Conservation (phyloP, 2,888 invertebrate genomes). For the Clitarchus hookeri region DNA sequence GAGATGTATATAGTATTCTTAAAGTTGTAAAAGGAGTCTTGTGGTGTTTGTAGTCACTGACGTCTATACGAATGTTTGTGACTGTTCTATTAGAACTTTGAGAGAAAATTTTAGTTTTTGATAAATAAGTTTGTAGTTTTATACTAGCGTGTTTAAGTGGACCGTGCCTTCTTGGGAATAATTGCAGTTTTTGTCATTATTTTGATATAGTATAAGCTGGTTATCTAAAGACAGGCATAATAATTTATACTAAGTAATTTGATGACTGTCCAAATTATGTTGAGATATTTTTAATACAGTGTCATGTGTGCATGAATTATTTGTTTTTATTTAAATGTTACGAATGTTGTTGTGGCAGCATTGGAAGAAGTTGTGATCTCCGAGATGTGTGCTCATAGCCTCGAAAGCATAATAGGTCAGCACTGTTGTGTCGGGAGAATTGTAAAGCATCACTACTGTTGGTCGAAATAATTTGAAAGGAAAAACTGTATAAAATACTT, state of each 20-base stretch:
- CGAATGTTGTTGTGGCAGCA: background rate
- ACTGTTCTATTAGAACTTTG: no score
- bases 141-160: background rate
- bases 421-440: background rate
- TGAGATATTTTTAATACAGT: background rate
- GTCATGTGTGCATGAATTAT: background rate
- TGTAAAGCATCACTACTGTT: background rate
- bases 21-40: no score
- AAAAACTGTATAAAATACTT: background rate
- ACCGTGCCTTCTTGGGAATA: background rate
- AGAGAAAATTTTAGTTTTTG: no score
- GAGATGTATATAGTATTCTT: background rate
- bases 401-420: background rate
- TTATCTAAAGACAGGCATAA: background rate
- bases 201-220: background rate
- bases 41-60: no score
- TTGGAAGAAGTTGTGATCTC: background rate
- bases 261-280: background rate
- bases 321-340: background rate
- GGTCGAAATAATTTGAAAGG: background rate
- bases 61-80: no score
- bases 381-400: background rate
- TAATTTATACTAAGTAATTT: background rate
- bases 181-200: background rate
- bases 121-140: no score